Conservation (phyloP, 2,888 invertebrate species). For the Parnassius glacialis region DNA sequence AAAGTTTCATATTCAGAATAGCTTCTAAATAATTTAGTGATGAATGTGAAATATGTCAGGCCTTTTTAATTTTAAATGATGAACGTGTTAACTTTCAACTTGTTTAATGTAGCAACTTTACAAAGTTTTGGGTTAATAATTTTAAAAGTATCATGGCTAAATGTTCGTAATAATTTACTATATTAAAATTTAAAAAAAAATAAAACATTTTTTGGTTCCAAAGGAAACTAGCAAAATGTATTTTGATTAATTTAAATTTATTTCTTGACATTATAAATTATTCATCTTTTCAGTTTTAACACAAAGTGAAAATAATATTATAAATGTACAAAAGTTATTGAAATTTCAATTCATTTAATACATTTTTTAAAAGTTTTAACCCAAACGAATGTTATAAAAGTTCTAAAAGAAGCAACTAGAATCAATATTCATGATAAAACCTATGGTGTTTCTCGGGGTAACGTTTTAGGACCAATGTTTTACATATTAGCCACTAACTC, state of each 20-base stretch:
- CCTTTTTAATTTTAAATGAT: too few species aligned
- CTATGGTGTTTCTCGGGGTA: constrained; percentile 34
- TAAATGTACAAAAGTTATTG: not conserved
- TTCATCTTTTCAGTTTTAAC: not conserved
- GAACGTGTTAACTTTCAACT: too few species aligned
- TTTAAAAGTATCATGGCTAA: not conserved
- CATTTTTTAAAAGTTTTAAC: constrained; percentile 1
- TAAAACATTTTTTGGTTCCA: not conserved
- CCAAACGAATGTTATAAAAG: not conserved
- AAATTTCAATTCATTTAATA: not conserved
- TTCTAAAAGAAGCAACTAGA: not conserved
- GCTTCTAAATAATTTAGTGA: not conserved
- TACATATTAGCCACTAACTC: constrained; percentile 12
- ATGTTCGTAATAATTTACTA: not conserved
- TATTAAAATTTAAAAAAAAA: not conserved
- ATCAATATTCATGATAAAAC: constrained; percentile 3
- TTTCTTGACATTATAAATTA: too few species aligned
- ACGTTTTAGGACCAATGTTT: constrained; percentile 29
- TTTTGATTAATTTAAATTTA: not conserved
- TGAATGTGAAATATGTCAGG: not conserved
- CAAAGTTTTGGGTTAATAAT: not conserved
- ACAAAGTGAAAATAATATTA: not conserved
- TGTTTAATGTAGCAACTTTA: too few species aligned
- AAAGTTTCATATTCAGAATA: not conserved
- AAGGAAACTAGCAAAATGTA: not conserved